These are phyloP conservation scores for Sminthurides bifidus DNA, from an alignment of 1,140 invertebrate species.

Conservation along the genomic window DNA sequence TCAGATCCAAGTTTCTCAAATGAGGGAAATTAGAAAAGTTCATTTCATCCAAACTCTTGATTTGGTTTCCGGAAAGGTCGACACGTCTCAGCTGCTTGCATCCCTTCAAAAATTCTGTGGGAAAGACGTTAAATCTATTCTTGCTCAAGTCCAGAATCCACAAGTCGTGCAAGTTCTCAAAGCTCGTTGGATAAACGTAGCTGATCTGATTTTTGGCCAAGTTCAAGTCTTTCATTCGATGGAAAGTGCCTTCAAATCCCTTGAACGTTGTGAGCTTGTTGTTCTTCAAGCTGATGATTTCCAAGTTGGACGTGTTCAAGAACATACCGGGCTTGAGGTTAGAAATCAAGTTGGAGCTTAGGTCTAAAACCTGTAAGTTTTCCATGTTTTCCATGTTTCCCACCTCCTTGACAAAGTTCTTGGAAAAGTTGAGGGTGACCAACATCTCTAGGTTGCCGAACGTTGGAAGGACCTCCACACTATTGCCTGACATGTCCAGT, in stretches of 20 bases:
- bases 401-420: constrained; percentile 28
- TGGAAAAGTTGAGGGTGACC: constrained; percentile 21
- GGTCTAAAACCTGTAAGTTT: constrained; percentile 52
- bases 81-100: constrained; percentile 59
- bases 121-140: constrained; percentile 70
- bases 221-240: constrained; percentile 52
- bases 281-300: constrained; percentile 34
- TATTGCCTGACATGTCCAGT: constrained; percentile 34
- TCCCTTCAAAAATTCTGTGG: constrained; percentile 49
- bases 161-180: constrained; percentile 63
- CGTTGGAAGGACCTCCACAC: constrained; percentile 27
- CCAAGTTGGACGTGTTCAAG: constrained; percentile 33
- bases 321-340: constrained; percentile 35
- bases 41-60: constrained; percentile 65
- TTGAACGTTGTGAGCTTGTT: constrained; percentile 63
- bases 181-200: constrained; percentile 67
- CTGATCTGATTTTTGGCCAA: constrained; percentile 61
- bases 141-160: constrained; percentile 51
- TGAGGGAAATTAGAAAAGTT: constrained; percentile 68
- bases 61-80: constrained; percentile 59
- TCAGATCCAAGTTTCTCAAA: constrained; percentile 53
- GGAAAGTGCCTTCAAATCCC: constrained; percentile 45
- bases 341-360: constrained; percentile 45
- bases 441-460: constrained; percentile 21
- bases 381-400: constrained; percentile 35